phyloP scores from a whole-genome alignment of 2,888 invertebrate species.

The Amphipoea lucens region DNA sequence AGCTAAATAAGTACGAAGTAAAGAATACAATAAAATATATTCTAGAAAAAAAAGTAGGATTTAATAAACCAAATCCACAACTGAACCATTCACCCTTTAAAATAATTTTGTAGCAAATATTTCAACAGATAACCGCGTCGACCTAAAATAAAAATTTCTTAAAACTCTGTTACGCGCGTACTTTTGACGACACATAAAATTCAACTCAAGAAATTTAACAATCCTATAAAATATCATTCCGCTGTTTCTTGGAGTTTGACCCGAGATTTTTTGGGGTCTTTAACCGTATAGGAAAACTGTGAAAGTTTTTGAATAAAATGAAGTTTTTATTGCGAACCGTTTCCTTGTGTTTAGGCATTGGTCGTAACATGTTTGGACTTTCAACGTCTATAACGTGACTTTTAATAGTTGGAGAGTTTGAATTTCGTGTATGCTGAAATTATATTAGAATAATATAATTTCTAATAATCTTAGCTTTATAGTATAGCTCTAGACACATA shows the following conservation, averaged over 20 bases:
- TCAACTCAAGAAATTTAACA: conserved; percentile 59
- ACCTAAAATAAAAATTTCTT: conserved; percentile 34
- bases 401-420: conserved; percentile 8
- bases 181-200: conserved; percentile 65
- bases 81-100: conserved; percentile 10
- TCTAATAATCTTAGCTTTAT: background rate
- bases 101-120: conserved; percentile 29
- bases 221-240: conserved; percentile 58
- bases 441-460: background rate
- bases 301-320: conserved; percentile 43
- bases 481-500: background rate
- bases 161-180: conserved; percentile 46
- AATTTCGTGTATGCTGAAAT: background rate
- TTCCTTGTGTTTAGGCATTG: conserved; percentile 17
- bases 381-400: background rate
- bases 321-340: conserved; percentile 35
- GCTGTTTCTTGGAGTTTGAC: conserved; percentile 35
- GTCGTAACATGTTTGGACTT: conserved; percentile 18
- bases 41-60: background rate
- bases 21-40: background rate
- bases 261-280: conserved; percentile 28
- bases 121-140: conserved; percentile 15
- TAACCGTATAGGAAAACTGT: conserved; percentile 18
- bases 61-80: background rate
- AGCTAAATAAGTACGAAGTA: background rate